Base-by-base conservation (phyloP, 1,140 invertebrate genomes). In the Cataglyphis hispanica region DNA sequence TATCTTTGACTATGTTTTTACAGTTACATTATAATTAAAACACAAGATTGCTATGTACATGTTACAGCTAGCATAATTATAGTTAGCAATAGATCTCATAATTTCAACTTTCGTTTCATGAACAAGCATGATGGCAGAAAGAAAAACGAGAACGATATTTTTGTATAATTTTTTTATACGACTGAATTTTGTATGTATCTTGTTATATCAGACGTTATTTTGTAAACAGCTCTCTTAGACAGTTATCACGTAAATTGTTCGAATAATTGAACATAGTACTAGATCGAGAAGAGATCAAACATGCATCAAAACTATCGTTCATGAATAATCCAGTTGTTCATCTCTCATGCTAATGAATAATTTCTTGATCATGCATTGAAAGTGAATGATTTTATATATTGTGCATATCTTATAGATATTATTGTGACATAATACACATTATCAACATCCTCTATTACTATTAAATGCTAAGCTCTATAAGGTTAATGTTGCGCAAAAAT, bases 321-420 rank as follows among this genome's bases (percentile, higher is more conserved):
- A 11, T 63, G 58, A 60, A 64, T 58, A 37, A 85, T 22, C 53
- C 85, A 87, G 16, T 53, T 60, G 77, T 89, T 87, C 56, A 85
- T 46, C 61, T 86, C 61, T 85, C 76, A 86, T 86, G 72, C 31
- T 61, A 72, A 53, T 60, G 22, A 46, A 60, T 67, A 75, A 37
- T 76, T n/a, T 43, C n/a, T 76, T 78, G 50, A 88, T 81, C 37
- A 70, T n/a, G 53, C n/a, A 19, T 87, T 77, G 67, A 25, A 88
- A 63, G 22, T 43, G 27, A 53, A 86, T 27, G n/a, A 27, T 58
- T 60, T 83, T 16, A 53, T 53, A 46, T 81, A 72, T 61, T 13
- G 6, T 34, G 34, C 69, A 43, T 72, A 72, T 11, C 75, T 76
- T 63, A 67, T 74, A 75, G 75, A 63, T 27, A 63, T 22, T 63